A percentile compares a stretch with the other conserved stretches of the same genome.
Evolutionary conservation across 1,140 invertebrate genomes (phyloP).

Genomic region (Drosophila suzukii): DNA sequence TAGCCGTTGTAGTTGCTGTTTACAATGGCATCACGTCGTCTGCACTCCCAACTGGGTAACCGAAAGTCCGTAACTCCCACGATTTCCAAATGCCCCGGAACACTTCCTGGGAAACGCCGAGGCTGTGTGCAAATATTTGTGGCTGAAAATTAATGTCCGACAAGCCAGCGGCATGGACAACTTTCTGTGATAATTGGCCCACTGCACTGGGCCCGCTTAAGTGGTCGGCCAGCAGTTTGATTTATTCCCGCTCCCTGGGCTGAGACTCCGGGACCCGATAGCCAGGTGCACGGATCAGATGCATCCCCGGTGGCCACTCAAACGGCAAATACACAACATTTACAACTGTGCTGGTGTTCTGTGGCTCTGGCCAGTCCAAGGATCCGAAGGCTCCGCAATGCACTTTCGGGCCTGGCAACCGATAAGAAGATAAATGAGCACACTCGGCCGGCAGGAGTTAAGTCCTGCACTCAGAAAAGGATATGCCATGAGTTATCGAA

Average conservation of each 20-base stretch:
- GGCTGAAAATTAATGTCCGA: slow-evolving; percentile 48
- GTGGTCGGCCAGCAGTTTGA: slow-evolving; percentile 33
- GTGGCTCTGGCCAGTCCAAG: slow-evolving; percentile 7
- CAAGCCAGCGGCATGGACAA: slow-evolving; percentile 43
- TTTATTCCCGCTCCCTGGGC: slow-evolving; percentile 45
- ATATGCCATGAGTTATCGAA: slow-evolving; percentile 31
- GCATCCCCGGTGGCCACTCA: slow-evolving; percentile 49
- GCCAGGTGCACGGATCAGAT: slow-evolving; percentile 39
- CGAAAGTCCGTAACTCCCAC: background rate
- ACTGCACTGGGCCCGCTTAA: slow-evolving; percentile 32
- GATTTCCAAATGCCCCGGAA: background rate
- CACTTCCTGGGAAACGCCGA: slow-evolving; percentile 9
- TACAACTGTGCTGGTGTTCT: slow-evolving; percentile 10
- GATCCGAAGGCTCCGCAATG: slow-evolving; percentile 7
- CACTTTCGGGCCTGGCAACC: slow-evolving; percentile 39
- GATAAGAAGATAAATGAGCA: slow-evolving; percentile 60
- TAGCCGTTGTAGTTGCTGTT: slow-evolving; percentile 47
- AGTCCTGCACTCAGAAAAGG: slow-evolving; percentile 43
- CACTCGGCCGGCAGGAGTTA: slow-evolving; percentile 28
- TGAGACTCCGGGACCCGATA: slow-evolving; percentile 12
- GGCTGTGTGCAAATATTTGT: slow-evolving; percentile 47
- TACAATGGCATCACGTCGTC: slow-evolving; percentile 20
- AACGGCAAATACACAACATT: slow-evolving; percentile 49
- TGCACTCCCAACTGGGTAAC: background rate
- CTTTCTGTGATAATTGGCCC: slow-evolving; percentile 48